Evolutionary conservation across 2,888 invertebrate species (phyloP), one percentile per base, ranked within the genome.

Genomic region (Scaptomyza tumidula): DNA sequence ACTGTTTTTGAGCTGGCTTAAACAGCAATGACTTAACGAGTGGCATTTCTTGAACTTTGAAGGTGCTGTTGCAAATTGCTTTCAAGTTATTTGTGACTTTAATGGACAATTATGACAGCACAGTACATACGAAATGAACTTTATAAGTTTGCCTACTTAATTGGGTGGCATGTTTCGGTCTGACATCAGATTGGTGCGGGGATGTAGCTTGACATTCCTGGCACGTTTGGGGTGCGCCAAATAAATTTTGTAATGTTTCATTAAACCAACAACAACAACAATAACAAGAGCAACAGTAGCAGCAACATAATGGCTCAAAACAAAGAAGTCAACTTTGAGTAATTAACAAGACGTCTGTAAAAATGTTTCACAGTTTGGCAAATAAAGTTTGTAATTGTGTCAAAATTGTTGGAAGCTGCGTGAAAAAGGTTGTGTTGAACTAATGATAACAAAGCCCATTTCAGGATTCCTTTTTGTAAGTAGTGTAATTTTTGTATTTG

Each of bases 201-300:
- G 10, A 11, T 13, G 24, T 11, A 14, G 45, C 37, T 68, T 29
- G 49, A 9, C 31, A 75, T 74, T 69, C 78, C 37, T 10, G 31
- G 61, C 75, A 75, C 75, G 75, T 78, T 69, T 69, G 55, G 46
- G 69, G 69, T 55, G 60, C 37, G 64, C 43, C 57, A 78, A 69
- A 74, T 74, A 75, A 69, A 78, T 65, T 75, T 75, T 54, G 31
- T 59, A 65, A 61, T 74, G 65, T 78, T 78, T 78, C 78, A 78
- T 75, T 69, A 74, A 29, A 31, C 27, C 46, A 41, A 24, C 49
- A 52, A 24, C 41, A 53, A 29, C 33, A 50, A 14, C 29, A 48
- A 10, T 39, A 45, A 11, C 29, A 24, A 19, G 19, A 1, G 19
- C 19, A 19, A 19, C 19, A 19, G 19, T 19, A 19, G 19, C 19